A percentile compares a stretch with the other conserved stretches of the same genome.
Evolutionary conservation across 2,797 vertebrate genomes (phyloP).

Genomic region (Malurus splendens): DNA sequence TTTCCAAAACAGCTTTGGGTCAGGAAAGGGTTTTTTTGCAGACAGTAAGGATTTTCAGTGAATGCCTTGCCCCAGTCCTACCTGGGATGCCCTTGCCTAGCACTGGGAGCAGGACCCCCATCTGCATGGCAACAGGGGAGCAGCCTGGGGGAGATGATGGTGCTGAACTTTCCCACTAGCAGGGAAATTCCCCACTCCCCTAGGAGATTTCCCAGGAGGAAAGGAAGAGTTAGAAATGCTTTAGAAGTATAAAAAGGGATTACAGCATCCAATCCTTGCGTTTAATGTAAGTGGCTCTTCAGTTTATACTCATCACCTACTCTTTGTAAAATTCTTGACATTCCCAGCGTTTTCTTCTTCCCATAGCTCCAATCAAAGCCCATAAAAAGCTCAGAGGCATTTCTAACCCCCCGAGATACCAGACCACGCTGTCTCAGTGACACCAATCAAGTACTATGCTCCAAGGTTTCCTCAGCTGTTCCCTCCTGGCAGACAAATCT

Average conservation of each 20-base stretch:
- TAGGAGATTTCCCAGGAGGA: background rate
- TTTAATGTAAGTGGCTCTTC: background rate
- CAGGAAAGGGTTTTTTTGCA: background rate
- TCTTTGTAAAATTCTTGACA: background rate
- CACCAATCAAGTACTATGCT: background rate
- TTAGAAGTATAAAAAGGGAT: background rate
- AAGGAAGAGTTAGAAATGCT: background rate
- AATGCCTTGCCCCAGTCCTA: background rate
- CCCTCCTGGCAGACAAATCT: constrained; percentile 23
- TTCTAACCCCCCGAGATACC: background rate
- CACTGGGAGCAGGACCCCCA: rapidly evolving
- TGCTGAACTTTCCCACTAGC: background rate
- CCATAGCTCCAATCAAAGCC: background rate
- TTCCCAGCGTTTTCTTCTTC: background rate
- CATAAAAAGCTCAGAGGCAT: background rate
- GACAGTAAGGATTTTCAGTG: background rate
- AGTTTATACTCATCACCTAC: background rate
- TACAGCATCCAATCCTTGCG: background rate
- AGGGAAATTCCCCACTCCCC: background rate
- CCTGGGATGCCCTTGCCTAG: rapidly evolving
- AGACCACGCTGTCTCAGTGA: background rate
- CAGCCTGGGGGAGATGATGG: background rate
- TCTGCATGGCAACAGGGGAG: background rate
- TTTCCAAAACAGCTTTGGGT: background rate
- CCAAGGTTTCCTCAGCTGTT: background rate